Conservation (phyloP, 2,888 invertebrate species). For the Masnerella sp. region DNA sequence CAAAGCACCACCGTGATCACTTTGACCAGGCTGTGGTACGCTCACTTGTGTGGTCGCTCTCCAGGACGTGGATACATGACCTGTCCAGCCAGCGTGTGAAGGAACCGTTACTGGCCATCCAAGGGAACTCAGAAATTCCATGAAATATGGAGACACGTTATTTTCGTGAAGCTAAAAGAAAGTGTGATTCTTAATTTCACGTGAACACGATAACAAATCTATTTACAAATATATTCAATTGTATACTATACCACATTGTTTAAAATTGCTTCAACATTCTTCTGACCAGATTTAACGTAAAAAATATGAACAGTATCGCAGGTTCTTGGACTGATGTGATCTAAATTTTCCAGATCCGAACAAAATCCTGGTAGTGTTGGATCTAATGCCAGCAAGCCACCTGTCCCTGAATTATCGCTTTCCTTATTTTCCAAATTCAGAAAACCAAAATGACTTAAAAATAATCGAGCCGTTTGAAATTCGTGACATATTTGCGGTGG, state of each 20-base stretch:
- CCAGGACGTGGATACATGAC: conserved; percentile 93
- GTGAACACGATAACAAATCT: too few relatives aligned
- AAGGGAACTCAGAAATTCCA: conserved; percentile 82
- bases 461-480: conserved; percentile 96
- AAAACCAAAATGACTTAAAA: conserved; percentile 97
- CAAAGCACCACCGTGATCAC: conserved; percentile 82
- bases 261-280: conserved; percentile 87
- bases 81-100: conserved; percentile 96
- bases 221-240: too few relatives aligned
- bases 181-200: too few relatives aligned
- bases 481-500: conserved; percentile 92
- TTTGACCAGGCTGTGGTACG: conserved; percentile 65
- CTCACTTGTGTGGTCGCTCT: conserved; percentile 76
- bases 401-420: conserved; percentile 68
- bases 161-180: conserved; percentile 77
- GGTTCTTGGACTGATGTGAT: conserved; percentile 91
- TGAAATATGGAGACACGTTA: conserved; percentile 79
- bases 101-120: conserved; percentile 93
- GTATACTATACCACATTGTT: conserved; percentile 87
- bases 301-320: conserved; percentile 96
- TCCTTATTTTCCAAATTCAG: conserved; percentile 79
- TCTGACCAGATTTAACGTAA: conserved; percentile 93
- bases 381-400: conserved; percentile 86
- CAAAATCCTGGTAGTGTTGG: conserved; percentile 85
- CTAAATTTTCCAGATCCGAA: conserved; percentile 88